phyloP scores from a whole-genome alignment of 2,888 invertebrate species.

The Drosophila longiperda region DNA sequence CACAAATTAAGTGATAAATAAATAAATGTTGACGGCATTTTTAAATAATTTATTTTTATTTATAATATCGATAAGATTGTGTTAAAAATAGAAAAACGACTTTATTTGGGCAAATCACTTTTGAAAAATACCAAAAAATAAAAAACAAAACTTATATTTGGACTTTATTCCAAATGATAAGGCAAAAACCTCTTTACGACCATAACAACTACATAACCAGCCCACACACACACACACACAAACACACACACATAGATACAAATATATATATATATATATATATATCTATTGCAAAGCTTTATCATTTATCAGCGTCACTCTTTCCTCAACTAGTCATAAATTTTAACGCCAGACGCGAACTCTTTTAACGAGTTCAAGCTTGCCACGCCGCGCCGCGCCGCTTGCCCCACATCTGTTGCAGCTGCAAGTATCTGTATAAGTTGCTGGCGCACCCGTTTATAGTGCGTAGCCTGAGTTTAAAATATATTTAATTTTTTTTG shows the following conservation, averaged over 20 bases:
- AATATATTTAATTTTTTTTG: slow-evolving; percentile 5
- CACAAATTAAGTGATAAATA: no score
- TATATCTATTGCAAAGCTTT: slow-evolving; percentile 31
- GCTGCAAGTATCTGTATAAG: slow-evolving; percentile 21
- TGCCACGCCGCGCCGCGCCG: slow-evolving; percentile 17
- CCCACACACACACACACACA: slow-evolving; percentile 12
- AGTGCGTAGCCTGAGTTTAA: slow-evolving; percentile 29
- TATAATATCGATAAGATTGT: background rate
- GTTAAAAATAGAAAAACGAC: background rate
- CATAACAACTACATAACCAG: slow-evolving; percentile 38
- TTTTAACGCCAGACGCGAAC: slow-evolving; percentile 55
- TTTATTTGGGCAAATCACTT: background rate
- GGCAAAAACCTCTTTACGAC: slow-evolving; percentile 35
- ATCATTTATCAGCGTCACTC: slow-evolving; percentile 64
- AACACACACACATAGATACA: background rate
- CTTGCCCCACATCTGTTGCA: slow-evolving; percentile 20
- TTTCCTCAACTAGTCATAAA: slow-evolving; percentile 61
- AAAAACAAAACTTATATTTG: background rate
- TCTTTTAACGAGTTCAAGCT: slow-evolving; percentile 48
- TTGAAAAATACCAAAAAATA: background rate
- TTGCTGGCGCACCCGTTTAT: slow-evolving; percentile 51
- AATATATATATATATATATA: background rate
- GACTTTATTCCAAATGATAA: slow-evolving; percentile 16
- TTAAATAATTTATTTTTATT: background rate
- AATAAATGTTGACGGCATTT: background rate